Evolutionary conservation across 2,888 invertebrate genomes (phyloP), one percentile per base, ranked within the genome.

Genomic region (Helobdella robusta): DNA sequence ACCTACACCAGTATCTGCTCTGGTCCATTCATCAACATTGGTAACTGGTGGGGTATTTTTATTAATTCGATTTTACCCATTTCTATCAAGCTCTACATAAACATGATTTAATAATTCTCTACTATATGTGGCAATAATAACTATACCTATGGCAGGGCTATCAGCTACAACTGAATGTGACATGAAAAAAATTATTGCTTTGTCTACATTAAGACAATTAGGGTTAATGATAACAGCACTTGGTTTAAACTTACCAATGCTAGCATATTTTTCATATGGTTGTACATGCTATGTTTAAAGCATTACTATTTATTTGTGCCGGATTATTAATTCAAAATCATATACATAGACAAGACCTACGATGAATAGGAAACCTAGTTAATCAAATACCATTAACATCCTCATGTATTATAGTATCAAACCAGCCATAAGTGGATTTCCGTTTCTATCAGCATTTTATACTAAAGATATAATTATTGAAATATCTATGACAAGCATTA

Each of bases 21-120:
- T 87, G 80, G 87, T 86, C 71, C 87, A 88, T 83, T 88, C 87
- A 70, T 88, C 87, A 4, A 88, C 87, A 69, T 83, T 88, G 76
- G 87, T 88, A 0, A 88, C 87, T 15, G 87, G 87, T 0, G 87
- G 87, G 0, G 82, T 87, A 74, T 86, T 86, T 84, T 82, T 87
- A 78, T 79, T 87, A 78, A 85, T 87, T 84, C 86, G 86, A 0
- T 86, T 86, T 83, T 83, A 82, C 81, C 67, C 75, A 72, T 77
- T 84, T 77, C 81, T 85, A 74, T 46, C 72, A 25, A 72, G 75
- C 74, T 44, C 32, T 0, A 77, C 74, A 66, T 83, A 75, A 76
- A 81, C 66, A 79, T 79, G 69, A 74, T 83, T 73, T 81, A 85
- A 77, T 77, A 84, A 73, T 80, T 84, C 75, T 77, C 84, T 74